A percentile compares a stretch with the other conserved stretches of the same genome.
These are phyloP conservation scores for Cathartes aura DNA, from an alignment of 2,113 vertebrate genomes.

Conservation along the genomic window DNA sequence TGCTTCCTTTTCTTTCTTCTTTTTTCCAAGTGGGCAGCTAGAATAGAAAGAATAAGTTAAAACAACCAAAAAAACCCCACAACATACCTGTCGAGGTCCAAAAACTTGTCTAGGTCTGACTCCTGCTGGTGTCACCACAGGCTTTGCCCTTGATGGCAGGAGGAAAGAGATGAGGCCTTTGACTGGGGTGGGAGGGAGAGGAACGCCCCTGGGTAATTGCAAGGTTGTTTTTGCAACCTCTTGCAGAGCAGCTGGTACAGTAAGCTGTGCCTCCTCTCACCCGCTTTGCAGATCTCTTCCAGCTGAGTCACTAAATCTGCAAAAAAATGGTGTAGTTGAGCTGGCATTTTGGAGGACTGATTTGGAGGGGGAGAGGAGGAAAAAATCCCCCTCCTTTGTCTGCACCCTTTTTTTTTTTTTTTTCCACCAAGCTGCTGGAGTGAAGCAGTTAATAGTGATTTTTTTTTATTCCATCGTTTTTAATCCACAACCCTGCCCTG, in stretches of 20 bases:
- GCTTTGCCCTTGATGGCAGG: not conserved
- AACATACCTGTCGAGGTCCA: not conserved
- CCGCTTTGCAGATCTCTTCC: not conserved
- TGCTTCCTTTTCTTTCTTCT: not conserved
- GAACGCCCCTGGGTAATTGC: not conserved
- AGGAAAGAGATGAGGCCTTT: not conserved
- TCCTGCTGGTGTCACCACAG: not conserved
- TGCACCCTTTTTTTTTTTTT: not conserved
- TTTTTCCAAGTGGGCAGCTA: not conserved
- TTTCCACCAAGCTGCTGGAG: not conserved
- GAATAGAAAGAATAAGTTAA: not conserved
- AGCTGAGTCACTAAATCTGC: conserved; percentile 47
- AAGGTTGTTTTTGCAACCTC: not conserved
- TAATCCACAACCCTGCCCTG: conserved; percentile 83
- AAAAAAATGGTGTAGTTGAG: conserved; percentile 27
- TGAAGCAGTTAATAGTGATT: conserved; percentile 35
- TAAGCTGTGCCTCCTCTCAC: not conserved
- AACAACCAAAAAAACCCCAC: not conserved
- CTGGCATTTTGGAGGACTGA: not conserved
- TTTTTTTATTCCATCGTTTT: conserved; percentile 36
- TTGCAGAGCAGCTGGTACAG: not conserved
- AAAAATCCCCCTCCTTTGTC: conserved; percentile 2
- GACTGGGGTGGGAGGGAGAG: not conserved
- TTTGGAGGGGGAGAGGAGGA: not conserved
- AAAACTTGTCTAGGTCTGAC: not conserved